Evolutionary conservation across 2,888 invertebrate species (phyloP), one percentile per base, ranked within the genome.

Genomic region (Acanthosepion esculentum): DNA sequence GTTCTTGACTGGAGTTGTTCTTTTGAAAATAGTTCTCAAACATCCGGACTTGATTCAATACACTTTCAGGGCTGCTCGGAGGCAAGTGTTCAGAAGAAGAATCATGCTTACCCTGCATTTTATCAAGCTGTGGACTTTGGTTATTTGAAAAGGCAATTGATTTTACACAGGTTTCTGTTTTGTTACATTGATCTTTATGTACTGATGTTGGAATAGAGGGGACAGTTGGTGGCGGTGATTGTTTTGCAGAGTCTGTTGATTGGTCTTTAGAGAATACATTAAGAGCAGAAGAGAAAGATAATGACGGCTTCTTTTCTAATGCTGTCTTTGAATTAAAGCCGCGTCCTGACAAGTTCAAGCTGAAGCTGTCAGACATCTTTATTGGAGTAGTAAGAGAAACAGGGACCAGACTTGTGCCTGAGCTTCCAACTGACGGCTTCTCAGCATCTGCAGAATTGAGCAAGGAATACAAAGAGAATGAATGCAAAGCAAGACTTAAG

Each of bases 371-470:
- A 78, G 78, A 18, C 78, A 78, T 78, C 78, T 78, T 78, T 78
- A 78, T 78, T 78, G 78, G 78, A 78, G 78, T 33, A 78, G 78
- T 78, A n/a, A 78, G 78, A 78, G 78, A 78, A 78, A 78, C 78
- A 78, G n/a, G 15, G 78, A 78, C n/a, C 1, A 15, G 33, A 33
- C 78, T 78, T 33, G n/a, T n/a, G 78, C n/a, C 78, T 15, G 78
- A 78, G 4, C 33, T 78, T n/a, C n/a, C 78, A 78, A 33, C 15
- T 78, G n/a, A 78, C n/a, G 78, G 33, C n/a, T 78, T 33, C n/a
- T 78, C 78, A 23, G 78, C 78, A 78, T 33, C 78, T 78, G 78
- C n/a, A 33, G 78, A 78, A 78, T 78, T 78, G 78, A 78, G 78
- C n/a, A 78, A 78, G 78, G 78, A 33, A 78, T 78, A 78, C n/a